Base-by-base conservation (phyloP, 2,113 vertebrate genomes). In the Channa argus region DNA sequence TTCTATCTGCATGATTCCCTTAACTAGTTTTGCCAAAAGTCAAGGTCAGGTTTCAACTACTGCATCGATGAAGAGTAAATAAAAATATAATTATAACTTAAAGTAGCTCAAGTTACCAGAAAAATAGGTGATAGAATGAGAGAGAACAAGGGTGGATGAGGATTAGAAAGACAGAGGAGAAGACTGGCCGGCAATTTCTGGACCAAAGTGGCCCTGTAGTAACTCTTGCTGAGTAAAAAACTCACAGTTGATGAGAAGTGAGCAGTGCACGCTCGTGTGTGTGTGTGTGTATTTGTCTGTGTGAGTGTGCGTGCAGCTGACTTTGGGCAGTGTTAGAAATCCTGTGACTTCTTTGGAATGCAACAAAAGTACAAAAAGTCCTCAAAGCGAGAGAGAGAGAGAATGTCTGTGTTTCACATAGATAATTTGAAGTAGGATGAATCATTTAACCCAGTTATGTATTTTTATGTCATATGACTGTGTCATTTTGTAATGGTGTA, bases 201-300 rank as follows among this genome's bases (percentile, higher is more conserved):
- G 84, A 62, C 13, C 36, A 86, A 86, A 89, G 89, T 75, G 51
- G 71, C 14, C 88, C 89, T 72, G 3, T 6, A 90, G 79, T 92
- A 88, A 93, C 91, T 88, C 58, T 6, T 4, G 37, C 52, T 38
- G 69, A 82, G 53, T 47, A 41, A 58, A 34, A 47, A 69, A 36
- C 6, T 13, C 6, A 36, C 41, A 61, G 61, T 39, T 71, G 14
- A 54, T 12, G 6, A 54, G 49, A 36, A 58, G 36, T 6, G 37
- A 53, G 10, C 15, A 15, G 52, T 63, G 61, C 58, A 45, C 59
- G 34, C 9, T 24, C 34, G 49, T 69, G 64, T 24, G 56, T 13
- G 64, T 24, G 56, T 13, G 10, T 10, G 59, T 14, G 58, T 24
- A 24, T 24, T 24, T 24, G 24, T 24, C 24, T 24, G 61, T 4